Base-by-base conservation (phyloP, 2,797 vertebrate species). In the Peromyscus attwateri region DNA sequence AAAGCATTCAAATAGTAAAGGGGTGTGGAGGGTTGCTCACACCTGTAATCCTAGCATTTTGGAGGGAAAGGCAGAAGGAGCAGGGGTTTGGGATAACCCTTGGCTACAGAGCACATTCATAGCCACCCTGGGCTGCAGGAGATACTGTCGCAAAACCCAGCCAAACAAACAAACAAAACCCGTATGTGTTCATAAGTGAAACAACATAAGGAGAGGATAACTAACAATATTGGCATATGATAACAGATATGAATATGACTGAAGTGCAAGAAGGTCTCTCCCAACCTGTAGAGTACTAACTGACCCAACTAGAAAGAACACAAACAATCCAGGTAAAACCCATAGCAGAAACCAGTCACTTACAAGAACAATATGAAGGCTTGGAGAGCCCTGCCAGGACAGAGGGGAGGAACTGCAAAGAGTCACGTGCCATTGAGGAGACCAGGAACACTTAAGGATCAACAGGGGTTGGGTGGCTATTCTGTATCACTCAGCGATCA, bases 401-500 rank as follows among this genome's bases (percentile, higher is more conserved):
- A 7, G 60, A 66, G 31, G 40, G 80, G 40, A 95, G 40, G 31
- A 87, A n/a, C 31, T 94, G 16, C 70, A 95, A 97, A 76, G 49
- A 83, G 31, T 52, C 27, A 3, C 4, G 0, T 57, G 34, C 37
- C 87, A 55, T 16, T 71, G 43, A 40, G 70, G 31, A 90, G 55
- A 75, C 75, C 9, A 88, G 25, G 76, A 77, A 19, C 40, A 83
- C 16, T 73, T 79, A 75, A 71, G 81, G 13, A 85, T 89, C 66
- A 55, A n/a, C 27, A 27, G 88, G 91, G 40, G 21, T 80, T 83
- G 31, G 46, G 57, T 34, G 91, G 55, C 62, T 94, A 73, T 57
- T 93, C 73, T 46, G 10, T 92, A 25, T 88, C 90, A 52, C 52
- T 95, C 31, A 49, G 66, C 37, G 71, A 96, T 95, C 95, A 92